Base-by-base conservation (phyloP, 2,888 invertebrate genomes). In the Cancer borealis region DNA sequence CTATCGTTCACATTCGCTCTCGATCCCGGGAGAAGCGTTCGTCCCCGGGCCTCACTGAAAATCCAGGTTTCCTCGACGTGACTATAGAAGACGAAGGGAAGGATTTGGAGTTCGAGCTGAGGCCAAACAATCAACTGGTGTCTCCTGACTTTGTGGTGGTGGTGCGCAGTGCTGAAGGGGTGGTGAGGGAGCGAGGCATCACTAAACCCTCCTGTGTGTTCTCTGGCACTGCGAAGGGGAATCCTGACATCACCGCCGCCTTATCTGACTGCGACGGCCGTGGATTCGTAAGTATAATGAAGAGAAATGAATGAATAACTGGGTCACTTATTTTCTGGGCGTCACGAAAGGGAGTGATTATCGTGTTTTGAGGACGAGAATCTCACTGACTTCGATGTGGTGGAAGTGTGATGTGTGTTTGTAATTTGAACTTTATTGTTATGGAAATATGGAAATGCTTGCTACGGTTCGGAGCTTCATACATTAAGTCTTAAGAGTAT, bases 201-300 rank as follows among this genome's bases (percentile, higher is more conserved):
- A 21, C 87, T 1, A n/a, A 66, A 8, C 92, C 88, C 12, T 45
- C 92, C 39, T 94, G 94, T 54, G 46, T 92, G 6, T 94, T 92
- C 91, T 87, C 54, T 21, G 95, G 95, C 26, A 39, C 39, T 6
- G 95, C 95, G 54, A 95, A 95, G 30, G 90, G 92, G 5, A 89
- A 89, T 17, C 93, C 89, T 1, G 84, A 95, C 26, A 95, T 88
- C 26, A 54, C 93, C 14, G 95, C 95, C 21, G 95, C 95, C 4
- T 93, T 95, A 4, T 89, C 95, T 46, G 95, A 94, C 88, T 95
- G 95, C 88, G 94, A 95, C 73, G 95, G 95, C 10, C 89, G 66
- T 6, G 95, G 95, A n/a, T 95, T 93, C 87, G 95, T 95, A 88
- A 95, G 95, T 95, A 89, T 66, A 79, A 21, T 14, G 45, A 47